Evolutionary conservation across 2,797 vertebrate genomes (phyloP).

Genomic region (Centropyge bicolor): DNA sequence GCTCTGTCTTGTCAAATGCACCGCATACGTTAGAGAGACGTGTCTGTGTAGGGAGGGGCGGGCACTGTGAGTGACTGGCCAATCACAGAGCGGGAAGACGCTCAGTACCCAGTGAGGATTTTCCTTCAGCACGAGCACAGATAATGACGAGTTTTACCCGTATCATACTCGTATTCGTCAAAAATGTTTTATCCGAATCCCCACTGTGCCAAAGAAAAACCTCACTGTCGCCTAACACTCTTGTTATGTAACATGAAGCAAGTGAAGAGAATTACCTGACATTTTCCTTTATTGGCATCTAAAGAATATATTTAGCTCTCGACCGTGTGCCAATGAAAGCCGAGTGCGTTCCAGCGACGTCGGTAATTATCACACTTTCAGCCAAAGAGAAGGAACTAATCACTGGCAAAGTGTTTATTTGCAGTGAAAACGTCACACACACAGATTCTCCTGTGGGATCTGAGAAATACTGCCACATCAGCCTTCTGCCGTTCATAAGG

Average conservation of each 20-base stretch:
- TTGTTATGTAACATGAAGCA: not conserved
- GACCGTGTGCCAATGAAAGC: not conserved
- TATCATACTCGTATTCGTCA: too few species aligned
- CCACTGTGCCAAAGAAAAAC: too few species aligned
- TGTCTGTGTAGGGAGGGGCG: too few species aligned
- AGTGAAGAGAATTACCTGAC: not conserved
- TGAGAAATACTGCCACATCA: constrained; percentile 16
- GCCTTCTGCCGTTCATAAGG: constrained; percentile 18
- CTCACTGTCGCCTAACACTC: not conserved
- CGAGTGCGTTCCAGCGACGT: not conserved
- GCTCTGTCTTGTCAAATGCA: too few species aligned
- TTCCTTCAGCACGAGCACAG: too few species aligned
- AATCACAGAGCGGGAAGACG: too few species aligned
- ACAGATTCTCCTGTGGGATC: constrained; percentile 25
- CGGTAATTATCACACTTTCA: constrained; percentile 1
- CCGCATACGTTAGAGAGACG: too few species aligned
- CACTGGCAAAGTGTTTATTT: constrained; percentile 4
- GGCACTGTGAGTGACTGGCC: too few species aligned
- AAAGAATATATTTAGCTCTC: not conserved
- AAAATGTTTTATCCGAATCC: too few species aligned
- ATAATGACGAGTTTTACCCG: too few species aligned
- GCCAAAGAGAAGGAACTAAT: constrained; percentile 23
- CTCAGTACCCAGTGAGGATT: too few species aligned
- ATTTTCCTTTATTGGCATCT: not conserved
- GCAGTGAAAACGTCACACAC: not conserved